Base-by-base conservation (phyloP, 2,797 vertebrate species). In the Sebastes matsubarae region DNA sequence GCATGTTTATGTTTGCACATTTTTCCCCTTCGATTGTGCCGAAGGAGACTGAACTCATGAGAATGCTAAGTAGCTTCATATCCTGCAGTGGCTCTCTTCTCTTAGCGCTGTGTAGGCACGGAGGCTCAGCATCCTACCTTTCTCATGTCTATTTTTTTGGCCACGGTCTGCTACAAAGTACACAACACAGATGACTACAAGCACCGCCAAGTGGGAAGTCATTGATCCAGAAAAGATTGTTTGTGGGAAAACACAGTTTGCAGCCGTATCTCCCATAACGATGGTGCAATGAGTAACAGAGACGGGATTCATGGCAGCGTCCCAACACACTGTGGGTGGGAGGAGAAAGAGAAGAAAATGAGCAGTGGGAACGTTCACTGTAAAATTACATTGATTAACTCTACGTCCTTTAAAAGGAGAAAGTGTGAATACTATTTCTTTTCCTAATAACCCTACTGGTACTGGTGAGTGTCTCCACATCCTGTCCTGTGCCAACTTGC, bases 1-100 rank as follows among this genome's bases (percentile, higher is more conserved):
- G 81, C 80, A 89, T 95, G 92, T 94, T 95, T 95, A 94, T 87
- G 88, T 93, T 92, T 86, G 88, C 85, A 90, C 89, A 90, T 92
- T 89, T 90, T 87, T 76, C 86, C 88, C 68, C 30, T 86, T 71
- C 67, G 11, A 87, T 89, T 77, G 80, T 81, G 72, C 88, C 0
- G 58, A 75, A 80, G 81, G 85, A 92, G 77, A 77, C 72, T 88
- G 87, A 90, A 87, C 87, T 87, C 89, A 82, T 93, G 89, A 89
- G 92, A 93, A 89, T 77, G 18, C 71, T 22, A 58, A 82, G 27
- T 75, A 50, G 71, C 81, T 30, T 67, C 20, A 65, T 42, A 42
- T 80, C 71, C 57, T 57, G 68, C 58, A 46, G 42, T 38, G 29
- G 66, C 65, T 79, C 72, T 64, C 60, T 55, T 67, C 8, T 52